Conservation (phyloP, 2,113 vertebrate species). For the Python bivittatus region DNA sequence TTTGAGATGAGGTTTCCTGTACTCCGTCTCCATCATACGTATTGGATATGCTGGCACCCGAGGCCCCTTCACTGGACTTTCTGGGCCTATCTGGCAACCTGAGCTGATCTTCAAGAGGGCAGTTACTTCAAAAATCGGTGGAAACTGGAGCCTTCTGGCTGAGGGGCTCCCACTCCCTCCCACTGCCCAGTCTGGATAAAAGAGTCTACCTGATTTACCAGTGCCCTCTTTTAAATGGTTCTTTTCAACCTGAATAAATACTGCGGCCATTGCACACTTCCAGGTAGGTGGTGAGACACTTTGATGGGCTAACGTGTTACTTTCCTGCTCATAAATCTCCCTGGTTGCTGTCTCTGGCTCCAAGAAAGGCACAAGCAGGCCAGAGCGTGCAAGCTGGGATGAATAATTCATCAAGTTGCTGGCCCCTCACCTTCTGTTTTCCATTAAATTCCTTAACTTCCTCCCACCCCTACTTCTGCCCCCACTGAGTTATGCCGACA, state of each 20-base stretch:
- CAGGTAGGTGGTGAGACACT: constrained; percentile 62
- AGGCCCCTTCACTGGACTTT: not conserved
- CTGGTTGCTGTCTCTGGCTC: constrained; percentile 40
- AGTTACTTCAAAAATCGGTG: not conserved
- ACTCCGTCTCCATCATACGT: not conserved
- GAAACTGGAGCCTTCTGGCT: not conserved
- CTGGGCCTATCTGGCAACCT: not conserved
- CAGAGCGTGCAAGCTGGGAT: constrained; percentile 11
- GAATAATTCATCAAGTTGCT: constrained; percentile 56
- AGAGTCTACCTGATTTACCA: constrained; percentile 27
- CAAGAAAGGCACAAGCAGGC: constrained; percentile 4
- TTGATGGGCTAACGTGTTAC: constrained; percentile 56
- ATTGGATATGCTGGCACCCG: not conserved
- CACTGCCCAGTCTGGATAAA: not conserved
- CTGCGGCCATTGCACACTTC: constrained; percentile 57
- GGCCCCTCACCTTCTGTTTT: not conserved
- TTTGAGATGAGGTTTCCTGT: not conserved
- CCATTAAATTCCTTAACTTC: not conserved
- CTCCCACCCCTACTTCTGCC: not conserved
- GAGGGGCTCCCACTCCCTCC: no score
- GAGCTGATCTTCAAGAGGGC: not conserved
- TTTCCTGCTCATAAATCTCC: constrained; percentile 64
- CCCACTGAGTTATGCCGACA: constrained; percentile 51
- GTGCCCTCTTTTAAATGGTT: rapidly evolving
- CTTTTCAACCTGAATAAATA: constrained; percentile 52